Evolutionary conservation across 2,113 vertebrate species (phyloP).

Genomic region (Tonatia bakeri): DNA sequence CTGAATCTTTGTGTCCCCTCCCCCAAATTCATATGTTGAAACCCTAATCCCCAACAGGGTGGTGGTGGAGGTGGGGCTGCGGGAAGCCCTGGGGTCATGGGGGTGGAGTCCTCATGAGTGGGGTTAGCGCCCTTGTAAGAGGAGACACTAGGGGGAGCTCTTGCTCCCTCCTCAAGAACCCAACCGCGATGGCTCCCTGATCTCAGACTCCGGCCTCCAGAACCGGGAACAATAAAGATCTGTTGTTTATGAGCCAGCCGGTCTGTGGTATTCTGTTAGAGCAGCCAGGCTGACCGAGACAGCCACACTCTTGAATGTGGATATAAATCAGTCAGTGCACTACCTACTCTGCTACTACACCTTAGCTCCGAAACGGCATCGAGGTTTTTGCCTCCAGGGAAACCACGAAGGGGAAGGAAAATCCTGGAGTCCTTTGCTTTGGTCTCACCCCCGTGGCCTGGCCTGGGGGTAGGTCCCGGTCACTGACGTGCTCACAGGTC

Average conservation of each 20-base stretch:
- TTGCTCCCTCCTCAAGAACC: not conserved
- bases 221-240: not conserved
- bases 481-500: not conserved
- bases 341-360: not conserved
- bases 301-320: not conserved
- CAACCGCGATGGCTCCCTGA: not conserved
- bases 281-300: not conserved
- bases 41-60: not conserved
- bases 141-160: not conserved
- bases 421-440: not conserved
- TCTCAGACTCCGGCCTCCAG: too few relatives aligned
- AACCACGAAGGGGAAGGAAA: too few relatives aligned
- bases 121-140: not conserved
- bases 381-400: not conserved
- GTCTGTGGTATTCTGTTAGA: not conserved
- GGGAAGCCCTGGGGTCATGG: not conserved
- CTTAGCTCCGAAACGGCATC: rapidly evolving
- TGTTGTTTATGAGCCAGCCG: not conserved
- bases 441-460: not conserved
- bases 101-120: not conserved
- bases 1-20: not conserved
- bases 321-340: rapidly evolving
- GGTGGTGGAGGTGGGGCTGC: not conserved
- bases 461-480: not conserved
- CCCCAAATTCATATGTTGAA: not conserved